A percentile compares a stretch with the other conserved stretches of the same genome.
phyloP scores from a whole-genome alignment of 1,140 invertebrate genomes.

The Hesperophylax magnus region DNA sequence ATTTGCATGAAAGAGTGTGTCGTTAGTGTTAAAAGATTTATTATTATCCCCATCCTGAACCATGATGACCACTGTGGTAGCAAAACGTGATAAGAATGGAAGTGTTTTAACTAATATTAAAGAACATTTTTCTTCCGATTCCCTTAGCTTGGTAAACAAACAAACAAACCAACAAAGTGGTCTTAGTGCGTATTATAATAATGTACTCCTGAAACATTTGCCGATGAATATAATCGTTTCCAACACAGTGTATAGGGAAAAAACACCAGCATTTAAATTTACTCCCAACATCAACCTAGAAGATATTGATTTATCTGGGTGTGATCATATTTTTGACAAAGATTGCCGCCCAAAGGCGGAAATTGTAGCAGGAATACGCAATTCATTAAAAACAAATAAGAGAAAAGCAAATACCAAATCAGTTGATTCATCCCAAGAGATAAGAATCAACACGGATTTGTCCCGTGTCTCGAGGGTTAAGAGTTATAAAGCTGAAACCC shows the following conservation, averaged over 20 bases:
- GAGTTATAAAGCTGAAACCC: background rate
- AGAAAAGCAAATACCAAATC: background rate
- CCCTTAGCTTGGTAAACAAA: too few species aligned
- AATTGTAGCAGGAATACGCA: constrained; percentile 6
- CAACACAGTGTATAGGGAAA: background rate
- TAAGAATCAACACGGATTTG: too few species aligned
- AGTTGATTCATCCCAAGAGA: background rate
- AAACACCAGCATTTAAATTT: background rate
- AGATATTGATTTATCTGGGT: background rate
- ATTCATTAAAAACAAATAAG: background rate
- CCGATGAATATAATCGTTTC: background rate
- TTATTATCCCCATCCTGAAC: too few species aligned
- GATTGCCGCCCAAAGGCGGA: background rate
- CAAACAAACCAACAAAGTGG: background rate
- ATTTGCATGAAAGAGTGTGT: too few species aligned
- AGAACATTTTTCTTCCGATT: too few species aligned
- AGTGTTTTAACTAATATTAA: background rate
- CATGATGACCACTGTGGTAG: background rate
- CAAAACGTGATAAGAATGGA: background rate
- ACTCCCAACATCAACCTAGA: background rate
- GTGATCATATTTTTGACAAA: constrained; percentile 3
- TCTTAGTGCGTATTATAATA: background rate
- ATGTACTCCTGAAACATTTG: background rate
- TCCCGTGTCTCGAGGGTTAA: background rate
- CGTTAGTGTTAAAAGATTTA: too few species aligned